Conservation (phyloP, 2,888 invertebrate species). For the Bembecia ichneumoniformis region DNA sequence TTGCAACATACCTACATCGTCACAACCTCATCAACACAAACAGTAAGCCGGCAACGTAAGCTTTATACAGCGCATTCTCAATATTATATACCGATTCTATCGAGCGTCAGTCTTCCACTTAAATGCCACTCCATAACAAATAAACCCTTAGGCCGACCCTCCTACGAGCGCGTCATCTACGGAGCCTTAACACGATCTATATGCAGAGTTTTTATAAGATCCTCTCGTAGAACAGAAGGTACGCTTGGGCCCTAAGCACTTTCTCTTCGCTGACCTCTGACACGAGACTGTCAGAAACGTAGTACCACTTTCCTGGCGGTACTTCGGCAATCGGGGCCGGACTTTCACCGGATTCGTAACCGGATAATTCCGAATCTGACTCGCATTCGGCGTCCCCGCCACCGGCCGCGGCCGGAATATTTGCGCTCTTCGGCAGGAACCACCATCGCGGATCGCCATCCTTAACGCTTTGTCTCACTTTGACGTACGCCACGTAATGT, state of each 20-base stretch:
- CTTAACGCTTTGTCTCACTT: slow-evolving; percentile 78
- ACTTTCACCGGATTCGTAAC: slow-evolving; percentile 68
- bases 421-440: slow-evolving; percentile 77
- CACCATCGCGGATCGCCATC: slow-evolving; percentile 80
- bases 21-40: neutral
- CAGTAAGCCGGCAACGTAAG: slow-evolving; percentile 14
- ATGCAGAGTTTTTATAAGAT: slow-evolving; percentile 83
- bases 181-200: slow-evolving; percentile 3
- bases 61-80: slow-evolving; percentile 40
- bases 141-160: slow-evolving; percentile 23
- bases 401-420: slow-evolving; percentile 56
- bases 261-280: slow-evolving; percentile 83
- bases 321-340: slow-evolving; percentile 35
- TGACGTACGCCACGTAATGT: slow-evolving; percentile 94
- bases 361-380: slow-evolving; percentile 70
- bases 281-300: slow-evolving; percentile 92
- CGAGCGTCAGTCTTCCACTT: slow-evolving; percentile 52
- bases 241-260: slow-evolving; percentile 91
- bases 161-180: neutral
- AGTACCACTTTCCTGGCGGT: slow-evolving; percentile 90
- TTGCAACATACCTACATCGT: slow-evolving; percentile 3
- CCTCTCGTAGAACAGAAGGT: slow-evolving; percentile 96
- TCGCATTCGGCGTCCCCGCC: slow-evolving; percentile 57
- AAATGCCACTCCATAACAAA: slow-evolving; percentile 38
- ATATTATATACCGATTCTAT: slow-evolving; percentile 16